Conservation (phyloP, 1,140 invertebrate genomes). For the Drosophila ironensis region DNA sequence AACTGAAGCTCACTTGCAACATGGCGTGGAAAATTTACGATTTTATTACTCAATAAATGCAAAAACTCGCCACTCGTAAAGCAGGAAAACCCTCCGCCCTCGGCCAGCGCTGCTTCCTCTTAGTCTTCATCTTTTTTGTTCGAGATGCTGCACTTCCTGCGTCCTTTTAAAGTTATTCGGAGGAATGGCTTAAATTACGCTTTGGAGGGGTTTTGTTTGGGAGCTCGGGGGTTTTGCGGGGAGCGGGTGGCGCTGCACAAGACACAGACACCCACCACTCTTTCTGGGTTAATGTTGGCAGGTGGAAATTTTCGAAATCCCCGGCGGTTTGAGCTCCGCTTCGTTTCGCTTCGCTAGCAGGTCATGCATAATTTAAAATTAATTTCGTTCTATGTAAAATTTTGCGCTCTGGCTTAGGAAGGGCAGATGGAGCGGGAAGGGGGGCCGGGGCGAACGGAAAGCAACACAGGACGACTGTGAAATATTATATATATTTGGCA, state of each 20-base stretch:
- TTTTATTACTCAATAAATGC: conserved; percentile 81
- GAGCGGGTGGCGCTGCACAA: not conserved
- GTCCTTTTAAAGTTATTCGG: conserved; percentile 48
- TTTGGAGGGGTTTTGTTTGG: not conserved
- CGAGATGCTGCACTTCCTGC: conserved; percentile 28
- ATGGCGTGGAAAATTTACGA: conserved; percentile 68
- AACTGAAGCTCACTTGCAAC: conserved; percentile 17
- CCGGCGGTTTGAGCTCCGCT: conserved; percentile 55
- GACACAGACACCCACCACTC: conserved; percentile 25
- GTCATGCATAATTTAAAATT: conserved; percentile 81
- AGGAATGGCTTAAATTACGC: conserved; percentile 35
- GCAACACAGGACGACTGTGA: conserved; percentile 21
- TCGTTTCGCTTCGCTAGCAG: conserved; percentile 40
- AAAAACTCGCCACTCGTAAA: conserved; percentile 72
- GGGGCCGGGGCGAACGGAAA: not conserved
- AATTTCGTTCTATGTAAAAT: conserved; percentile 75
- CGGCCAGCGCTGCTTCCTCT: not conserved
- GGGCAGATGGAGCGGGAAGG: not conserved
- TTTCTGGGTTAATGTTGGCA: conserved; percentile 71
- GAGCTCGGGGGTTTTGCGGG: not conserved
- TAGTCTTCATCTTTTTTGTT: not conserved
- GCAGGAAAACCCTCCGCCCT: conserved; percentile 7
- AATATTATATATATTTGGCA: conserved; percentile 61
- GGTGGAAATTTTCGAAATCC: conserved; percentile 76
- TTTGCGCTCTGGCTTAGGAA: conserved; percentile 40